These are phyloP conservation scores for Harpalus rubripes DNA, from an alignment of 2,888 invertebrate species.

Conservation along the genomic window DNA sequence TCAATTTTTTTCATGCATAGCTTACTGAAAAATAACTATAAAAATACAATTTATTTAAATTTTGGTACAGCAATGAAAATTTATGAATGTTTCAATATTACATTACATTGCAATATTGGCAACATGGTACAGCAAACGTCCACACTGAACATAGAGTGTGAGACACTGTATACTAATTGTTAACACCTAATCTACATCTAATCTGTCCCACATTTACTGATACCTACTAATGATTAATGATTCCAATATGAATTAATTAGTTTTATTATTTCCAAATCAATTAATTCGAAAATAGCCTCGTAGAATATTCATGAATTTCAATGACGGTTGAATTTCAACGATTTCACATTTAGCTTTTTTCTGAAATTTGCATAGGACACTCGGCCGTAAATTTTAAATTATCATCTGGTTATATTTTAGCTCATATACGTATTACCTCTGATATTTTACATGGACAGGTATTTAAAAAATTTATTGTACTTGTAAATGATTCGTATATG, in stretches of 20 bases:
- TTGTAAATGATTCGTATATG: background rate
- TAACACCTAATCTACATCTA: too few species aligned
- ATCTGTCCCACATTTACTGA: too few species aligned
- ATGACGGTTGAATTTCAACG: background rate
- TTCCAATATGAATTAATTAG: constrained; percentile 9
- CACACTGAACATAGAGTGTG: too few species aligned
- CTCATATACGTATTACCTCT: background rate
- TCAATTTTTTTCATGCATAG: too few species aligned
- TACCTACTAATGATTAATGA: background rate
- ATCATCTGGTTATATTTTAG: constrained; percentile 4
- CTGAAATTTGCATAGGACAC: constrained; percentile 17
- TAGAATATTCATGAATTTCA: background rate
- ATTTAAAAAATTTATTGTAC: constrained; percentile 12
- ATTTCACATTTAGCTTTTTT: constrained; percentile 11
- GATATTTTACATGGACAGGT: background rate
- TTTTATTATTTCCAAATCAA: constrained; percentile 11
- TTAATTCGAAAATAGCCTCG: background rate
- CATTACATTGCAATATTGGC: too few species aligned
- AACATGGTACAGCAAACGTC: too few species aligned
- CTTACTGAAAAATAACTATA: too few species aligned
- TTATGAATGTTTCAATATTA: too few species aligned
- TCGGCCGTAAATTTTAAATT: constrained; percentile 6
- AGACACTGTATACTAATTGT: too few species aligned
- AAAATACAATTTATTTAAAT: too few species aligned
- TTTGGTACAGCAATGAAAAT: too few species aligned